Conservation (phyloP, 2,888 invertebrate species). For the Aspidiotus rigidus region DNA sequence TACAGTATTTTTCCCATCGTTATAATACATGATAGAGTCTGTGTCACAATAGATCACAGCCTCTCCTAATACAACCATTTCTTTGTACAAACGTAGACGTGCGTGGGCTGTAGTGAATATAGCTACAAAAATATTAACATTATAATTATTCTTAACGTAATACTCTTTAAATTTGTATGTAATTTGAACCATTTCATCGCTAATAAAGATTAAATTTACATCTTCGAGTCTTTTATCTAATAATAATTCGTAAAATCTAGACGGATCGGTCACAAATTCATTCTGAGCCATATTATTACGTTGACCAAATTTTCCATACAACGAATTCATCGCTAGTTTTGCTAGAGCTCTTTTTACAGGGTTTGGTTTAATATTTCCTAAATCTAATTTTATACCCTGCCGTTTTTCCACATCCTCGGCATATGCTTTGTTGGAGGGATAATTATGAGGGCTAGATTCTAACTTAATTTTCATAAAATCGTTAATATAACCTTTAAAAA, state of each 20-base stretch:
- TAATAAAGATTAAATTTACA: conserved; percentile 16
- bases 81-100: neutral
- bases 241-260: conserved; percentile 19
- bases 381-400: conserved; percentile 37
- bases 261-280: conserved; percentile 38
- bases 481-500: conserved; percentile 4
- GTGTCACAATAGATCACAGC: conserved; percentile 13
- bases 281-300: conserved; percentile 41
- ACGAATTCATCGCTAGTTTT: conserved; percentile 38
- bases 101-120: conserved; percentile 1
- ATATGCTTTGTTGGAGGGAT: conserved; percentile 35
- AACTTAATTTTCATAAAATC: conserved; percentile 28
- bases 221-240: conserved; percentile 3
- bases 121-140: conserved; percentile 2
- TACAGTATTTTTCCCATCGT: conserved; percentile 17
- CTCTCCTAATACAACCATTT: neutral
- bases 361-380: conserved; percentile 36
- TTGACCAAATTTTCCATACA: conserved; percentile 39
- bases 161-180: conserved; percentile 23
- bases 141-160: neutral
- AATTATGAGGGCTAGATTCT: conserved; percentile 6
- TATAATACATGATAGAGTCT: conserved; percentile 11
- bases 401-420: conserved; percentile 36
- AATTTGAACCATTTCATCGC: conserved; percentile 13
- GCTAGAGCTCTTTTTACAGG: conserved; percentile 38